phyloP scores from a whole-genome alignment of 2,797 vertebrate genomes.

The Sciurus vulgaris region DNA sequence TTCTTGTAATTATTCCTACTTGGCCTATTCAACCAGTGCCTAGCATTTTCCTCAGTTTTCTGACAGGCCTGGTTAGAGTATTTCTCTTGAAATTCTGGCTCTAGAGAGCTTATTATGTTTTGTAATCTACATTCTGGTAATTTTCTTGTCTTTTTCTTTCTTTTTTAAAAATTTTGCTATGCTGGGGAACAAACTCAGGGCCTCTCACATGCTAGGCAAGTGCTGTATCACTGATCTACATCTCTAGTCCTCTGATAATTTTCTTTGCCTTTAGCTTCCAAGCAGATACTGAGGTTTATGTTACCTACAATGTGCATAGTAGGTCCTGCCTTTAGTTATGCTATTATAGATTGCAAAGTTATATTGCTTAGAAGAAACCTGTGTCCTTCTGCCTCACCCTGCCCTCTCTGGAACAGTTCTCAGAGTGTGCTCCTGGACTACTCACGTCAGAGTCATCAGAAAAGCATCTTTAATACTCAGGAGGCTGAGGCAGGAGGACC shows the following conservation, averaged over 20 bases:
- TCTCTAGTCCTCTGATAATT: background rate
- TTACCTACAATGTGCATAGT: background rate
- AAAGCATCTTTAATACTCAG: background rate
- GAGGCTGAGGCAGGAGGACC: too few species aligned
- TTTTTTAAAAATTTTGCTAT: too few species aligned
- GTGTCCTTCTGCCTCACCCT: background rate
- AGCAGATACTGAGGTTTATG: background rate
- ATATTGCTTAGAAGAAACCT: background rate
- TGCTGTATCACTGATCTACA: background rate
- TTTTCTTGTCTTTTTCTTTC: background rate
- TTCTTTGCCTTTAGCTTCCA: constrained; percentile 23
- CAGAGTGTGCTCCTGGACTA: background rate
- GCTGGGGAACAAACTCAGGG: background rate
- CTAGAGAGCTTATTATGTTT: background rate
- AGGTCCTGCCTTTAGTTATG: background rate
- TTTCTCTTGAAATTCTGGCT: background rate
- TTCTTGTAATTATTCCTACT: background rate
- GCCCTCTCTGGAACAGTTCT: background rate
- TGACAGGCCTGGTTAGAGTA: background rate
- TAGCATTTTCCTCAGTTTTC: background rate
- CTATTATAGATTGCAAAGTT: background rate
- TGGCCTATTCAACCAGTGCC: background rate
- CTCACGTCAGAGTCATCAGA: background rate
- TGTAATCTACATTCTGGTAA: background rate
- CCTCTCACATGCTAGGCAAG: background rate